Percentiles rank a stretch among this genome's conserved stretches.
These are phyloP conservation scores for Chauna torquata DNA, from an alignment of 2,113 vertebrate genomes.

Conservation along the genomic window DNA sequence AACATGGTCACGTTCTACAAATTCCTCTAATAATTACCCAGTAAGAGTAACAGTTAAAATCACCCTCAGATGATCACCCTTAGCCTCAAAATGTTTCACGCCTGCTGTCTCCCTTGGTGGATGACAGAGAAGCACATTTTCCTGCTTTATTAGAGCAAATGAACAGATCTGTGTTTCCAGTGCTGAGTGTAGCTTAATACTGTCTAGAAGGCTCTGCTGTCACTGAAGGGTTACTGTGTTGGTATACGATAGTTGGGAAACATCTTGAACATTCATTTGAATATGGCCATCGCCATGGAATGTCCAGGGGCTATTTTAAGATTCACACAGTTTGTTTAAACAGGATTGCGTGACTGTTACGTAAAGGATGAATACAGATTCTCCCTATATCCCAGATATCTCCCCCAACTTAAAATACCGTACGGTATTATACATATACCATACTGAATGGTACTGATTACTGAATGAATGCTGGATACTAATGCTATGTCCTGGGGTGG, in stretches of 20 bases:
- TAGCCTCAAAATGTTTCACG: not conserved
- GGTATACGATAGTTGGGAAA: slow-evolving; percentile 42
- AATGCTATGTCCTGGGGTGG: not conserved
- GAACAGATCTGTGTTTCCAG: not conserved
- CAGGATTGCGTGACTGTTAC: slow-evolving; percentile 32
- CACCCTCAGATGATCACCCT: not conserved
- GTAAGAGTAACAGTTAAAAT: not conserved
- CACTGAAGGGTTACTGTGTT: slow-evolving; percentile 22
- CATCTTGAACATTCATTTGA: slow-evolving; percentile 54
- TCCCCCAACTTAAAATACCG: not conserved
- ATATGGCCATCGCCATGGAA: slow-evolving; percentile 36
- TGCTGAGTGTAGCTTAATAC: not conserved
- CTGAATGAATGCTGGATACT: not conserved
- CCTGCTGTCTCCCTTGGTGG: not conserved
- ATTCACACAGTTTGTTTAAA: slow-evolving; percentile 61
- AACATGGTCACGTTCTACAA: not conserved
- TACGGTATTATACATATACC: not conserved
- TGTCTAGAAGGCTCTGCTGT: not conserved
- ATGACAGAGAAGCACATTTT: not conserved
- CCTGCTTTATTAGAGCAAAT: not conserved
- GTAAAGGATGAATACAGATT: slow-evolving; percentile 37
- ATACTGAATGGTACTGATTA: not conserved
- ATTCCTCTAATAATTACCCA: not conserved
- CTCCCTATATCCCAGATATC: not conserved
- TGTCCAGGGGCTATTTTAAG: slow-evolving; percentile 63